phyloP scores from a whole-genome alignment of 2,113 vertebrate genomes.

The Chloropsis cyanopogon region DNA sequence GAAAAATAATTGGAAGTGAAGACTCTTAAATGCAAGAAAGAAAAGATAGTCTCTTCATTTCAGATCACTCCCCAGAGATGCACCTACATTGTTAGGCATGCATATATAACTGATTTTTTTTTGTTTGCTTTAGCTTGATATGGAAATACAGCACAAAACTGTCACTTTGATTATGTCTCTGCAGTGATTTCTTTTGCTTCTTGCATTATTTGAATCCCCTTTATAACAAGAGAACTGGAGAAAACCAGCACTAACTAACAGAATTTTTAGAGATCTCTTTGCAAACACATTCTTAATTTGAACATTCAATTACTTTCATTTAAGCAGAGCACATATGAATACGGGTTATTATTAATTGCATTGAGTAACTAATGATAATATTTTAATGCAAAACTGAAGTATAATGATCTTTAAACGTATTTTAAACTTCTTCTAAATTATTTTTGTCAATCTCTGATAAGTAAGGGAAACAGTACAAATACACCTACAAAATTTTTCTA shows the following conservation, averaged over 20 bases:
- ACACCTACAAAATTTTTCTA: background rate
- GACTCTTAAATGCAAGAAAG: background rate
- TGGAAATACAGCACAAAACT: conserved; percentile 50
- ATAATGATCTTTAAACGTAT: background rate
- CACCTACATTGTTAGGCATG: background rate
- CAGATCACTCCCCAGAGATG: background rate
- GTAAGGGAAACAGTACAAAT: background rate
- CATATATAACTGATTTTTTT: background rate
- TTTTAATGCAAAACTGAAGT: background rate
- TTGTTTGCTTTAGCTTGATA: conserved; percentile 42
- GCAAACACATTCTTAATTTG: background rate
- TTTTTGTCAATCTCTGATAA: background rate
- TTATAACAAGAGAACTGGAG: background rate
- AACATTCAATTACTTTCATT: conserved; percentile 2
- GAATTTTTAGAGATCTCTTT: conserved; percentile 1
- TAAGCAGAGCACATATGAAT: background rate
- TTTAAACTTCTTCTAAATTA: background rate
- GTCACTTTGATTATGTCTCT: conserved; percentile 24
- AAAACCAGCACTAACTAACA: background rate
- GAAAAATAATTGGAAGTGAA: conserved; percentile 42
- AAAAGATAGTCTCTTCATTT: conserved; percentile 28
- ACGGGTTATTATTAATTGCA: background rate
- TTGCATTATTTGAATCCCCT: background rate
- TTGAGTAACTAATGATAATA: background rate
- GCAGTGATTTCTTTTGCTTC: conserved; percentile 18